Evolutionary conservation across 2,113 vertebrate genomes (phyloP), one percentile per base, ranked within the genome.

Genomic region (Catharus bicknelli): DNA sequence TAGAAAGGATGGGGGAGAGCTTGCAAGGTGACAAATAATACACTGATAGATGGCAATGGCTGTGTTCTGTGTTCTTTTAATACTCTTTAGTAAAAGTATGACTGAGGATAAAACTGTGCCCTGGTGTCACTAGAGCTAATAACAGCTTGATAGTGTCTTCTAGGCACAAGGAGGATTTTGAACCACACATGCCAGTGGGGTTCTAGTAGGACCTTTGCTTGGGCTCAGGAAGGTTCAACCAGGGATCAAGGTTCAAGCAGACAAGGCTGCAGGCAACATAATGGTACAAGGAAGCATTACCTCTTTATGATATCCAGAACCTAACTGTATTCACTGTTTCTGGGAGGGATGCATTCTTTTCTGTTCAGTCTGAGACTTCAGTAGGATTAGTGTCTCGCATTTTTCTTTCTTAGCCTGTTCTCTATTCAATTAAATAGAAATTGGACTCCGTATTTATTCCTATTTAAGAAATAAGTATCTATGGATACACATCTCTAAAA

Each of bases 131-230:
- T 80, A 27, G 34, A 77, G 20, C 59, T 51, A 86, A 40, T 55
- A 69, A 76, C 7, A 75, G 7, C 30, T 83, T 83, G 27, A 19
- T 51, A 29, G 29, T 17, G n/a, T 27, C 47, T 87, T 85, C 51
- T 55, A 59, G 25, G 19, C 53, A 38, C 25, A 29, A 34, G 40
- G 22, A 79, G 19, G 32, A 34, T 72, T 83, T 88, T 54, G 73
- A 45, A 45, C 17, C 27, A 45, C 7, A 5, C 0, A 0, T 67
- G 17, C 13, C 23, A 53, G 9, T 48, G 38, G 13, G 12, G 13
- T 38, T 55, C 55, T 68, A 70, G 55, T 30, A 67, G 34, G 43
- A 88, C 8, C 6, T 93, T 80, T 74, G 22, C 80, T 34, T 67
- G 51, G 3, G 51, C 13, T 78, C 43, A n/a, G 21, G n/a, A 11